Percentiles rank a stretch among this genome's conserved stretches.
Evolutionary conservation across 2,888 invertebrate species (phyloP).

Genomic region (Lymantria dispar): DNA sequence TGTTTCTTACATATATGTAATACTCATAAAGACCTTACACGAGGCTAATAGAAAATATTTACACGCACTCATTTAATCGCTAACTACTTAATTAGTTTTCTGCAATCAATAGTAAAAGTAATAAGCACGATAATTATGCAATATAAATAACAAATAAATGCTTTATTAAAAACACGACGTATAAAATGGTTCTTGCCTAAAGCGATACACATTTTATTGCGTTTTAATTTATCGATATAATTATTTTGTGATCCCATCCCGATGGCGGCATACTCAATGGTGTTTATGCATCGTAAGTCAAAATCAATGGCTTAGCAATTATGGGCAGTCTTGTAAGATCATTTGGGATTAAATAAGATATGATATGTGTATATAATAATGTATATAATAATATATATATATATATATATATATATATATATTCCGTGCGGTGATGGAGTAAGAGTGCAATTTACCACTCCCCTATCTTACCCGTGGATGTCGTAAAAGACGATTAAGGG

Average conservation of each 20-base stretch:
- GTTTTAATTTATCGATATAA: not conserved
- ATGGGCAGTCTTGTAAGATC: constrained; percentile 5
- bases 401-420: no score
- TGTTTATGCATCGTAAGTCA: constrained; percentile 34
- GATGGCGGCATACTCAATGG: constrained; percentile 20
- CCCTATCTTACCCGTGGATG: no score
- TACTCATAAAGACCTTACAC: no score
- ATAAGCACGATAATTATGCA: not conserved
- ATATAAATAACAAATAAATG: not conserved
- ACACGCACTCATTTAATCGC: no score
- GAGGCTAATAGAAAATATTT: no score
- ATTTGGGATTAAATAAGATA: not conserved
- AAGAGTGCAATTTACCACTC: no score
- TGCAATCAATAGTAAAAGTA: not conserved
- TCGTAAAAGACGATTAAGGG: no score
- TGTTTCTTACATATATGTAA: no score
- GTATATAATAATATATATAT: not conserved
- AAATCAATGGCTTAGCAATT: constrained; percentile 30
- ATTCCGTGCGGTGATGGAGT: no score
- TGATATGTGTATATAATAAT: not conserved
- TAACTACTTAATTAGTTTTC: not conserved
- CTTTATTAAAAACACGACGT: constrained; percentile 14
- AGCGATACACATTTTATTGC: constrained; percentile 8
- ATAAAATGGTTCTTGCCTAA: constrained; percentile 8
- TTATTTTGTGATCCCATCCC: constrained; percentile 8